A percentile compares a stretch with the other conserved stretches of the same genome.
phyloP scores from a whole-genome alignment of 1,140 invertebrate genomes.

The Argopecten irradians region DNA sequence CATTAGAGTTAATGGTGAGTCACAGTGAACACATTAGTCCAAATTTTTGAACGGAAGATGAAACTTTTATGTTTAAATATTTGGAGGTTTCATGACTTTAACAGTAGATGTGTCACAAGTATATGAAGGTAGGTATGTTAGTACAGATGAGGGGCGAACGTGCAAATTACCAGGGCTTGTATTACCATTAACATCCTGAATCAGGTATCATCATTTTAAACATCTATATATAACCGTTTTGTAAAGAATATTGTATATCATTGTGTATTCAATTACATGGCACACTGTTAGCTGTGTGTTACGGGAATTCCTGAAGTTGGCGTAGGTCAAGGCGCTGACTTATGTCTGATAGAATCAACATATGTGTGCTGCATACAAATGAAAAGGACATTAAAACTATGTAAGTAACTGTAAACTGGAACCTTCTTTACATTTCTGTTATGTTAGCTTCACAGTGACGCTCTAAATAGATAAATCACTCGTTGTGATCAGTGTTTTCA shows the following conservation, averaged over 20 bases:
- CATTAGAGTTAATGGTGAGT: no score
- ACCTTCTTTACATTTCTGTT: not conserved
- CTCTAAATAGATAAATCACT: not conserved
- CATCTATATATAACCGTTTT: constrained; percentile 11
- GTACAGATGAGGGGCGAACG: not conserved
- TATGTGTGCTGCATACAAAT: not conserved
- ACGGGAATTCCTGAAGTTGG: not conserved
- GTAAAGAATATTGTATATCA: constrained; percentile 9
- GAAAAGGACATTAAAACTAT: not conserved
- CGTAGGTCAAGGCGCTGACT: not conserved
- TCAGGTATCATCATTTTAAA: not conserved
- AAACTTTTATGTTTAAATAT: no score
- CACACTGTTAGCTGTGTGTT: not conserved
- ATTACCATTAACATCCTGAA: not conserved
- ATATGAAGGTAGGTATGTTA: no score
- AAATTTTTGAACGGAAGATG: no score
- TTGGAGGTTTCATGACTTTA: no score
- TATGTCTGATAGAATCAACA: not conserved
- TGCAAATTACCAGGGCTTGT: not conserved
- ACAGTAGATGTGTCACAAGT: no score
- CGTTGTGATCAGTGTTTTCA: not conserved
- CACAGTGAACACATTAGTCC: no score
- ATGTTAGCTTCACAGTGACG: not conserved
- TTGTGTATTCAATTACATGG: not conserved
- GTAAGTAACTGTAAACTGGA: not conserved